phyloP scores from a whole-genome alignment of 2,113 vertebrate species.

The Pholis gunnellus region DNA sequence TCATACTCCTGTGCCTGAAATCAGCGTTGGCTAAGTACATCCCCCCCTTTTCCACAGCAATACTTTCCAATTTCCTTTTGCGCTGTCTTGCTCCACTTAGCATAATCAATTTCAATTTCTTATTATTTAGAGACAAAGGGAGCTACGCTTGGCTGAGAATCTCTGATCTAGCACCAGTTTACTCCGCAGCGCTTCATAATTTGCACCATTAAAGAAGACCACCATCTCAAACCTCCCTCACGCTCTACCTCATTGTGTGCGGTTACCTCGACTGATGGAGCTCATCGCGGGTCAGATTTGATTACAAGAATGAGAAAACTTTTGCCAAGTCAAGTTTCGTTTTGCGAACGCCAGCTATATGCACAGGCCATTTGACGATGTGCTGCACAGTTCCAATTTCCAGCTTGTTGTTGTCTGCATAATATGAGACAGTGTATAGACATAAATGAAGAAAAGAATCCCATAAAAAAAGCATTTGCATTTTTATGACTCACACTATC shows the following conservation, averaged over 20 bases:
- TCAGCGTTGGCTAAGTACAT: constrained; percentile 34
- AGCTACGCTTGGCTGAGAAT: constrained; percentile 52
- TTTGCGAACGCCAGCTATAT: constrained; percentile 11
- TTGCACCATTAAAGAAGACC: constrained; percentile 44
- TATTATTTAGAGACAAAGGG: constrained; percentile 75
- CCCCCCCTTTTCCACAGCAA: constrained; percentile 40
- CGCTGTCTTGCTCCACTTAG: constrained; percentile 74
- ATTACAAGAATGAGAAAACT: constrained; percentile 38
- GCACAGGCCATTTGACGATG: constrained; percentile 1
- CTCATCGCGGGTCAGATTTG: constrained; percentile 51
- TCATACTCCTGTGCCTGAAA: constrained; percentile 20
- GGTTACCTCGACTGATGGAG: constrained; percentile 41
- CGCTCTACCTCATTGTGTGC: constrained; percentile 43
- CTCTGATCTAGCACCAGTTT: constrained; percentile 64
- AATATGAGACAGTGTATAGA: constrained; percentile 25
- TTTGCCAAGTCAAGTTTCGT: constrained; percentile 18
- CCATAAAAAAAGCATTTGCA: constrained; percentile 47
- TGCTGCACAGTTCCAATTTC: constrained; percentile 8
- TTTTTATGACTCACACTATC: constrained; percentile 64
- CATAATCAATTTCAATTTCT: constrained; percentile 77
- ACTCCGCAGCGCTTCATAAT: constrained; percentile 38
- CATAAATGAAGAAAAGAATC: constrained; percentile 15
- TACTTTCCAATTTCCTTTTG: constrained; percentile 78
- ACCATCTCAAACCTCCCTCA: constrained; percentile 16
- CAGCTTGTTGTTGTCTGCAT: constrained; percentile 37